These are phyloP conservation scores for Microcebus lehilahytsara DNA, from an alignment of 2,113 vertebrate species.

Conservation along the genomic window DNA sequence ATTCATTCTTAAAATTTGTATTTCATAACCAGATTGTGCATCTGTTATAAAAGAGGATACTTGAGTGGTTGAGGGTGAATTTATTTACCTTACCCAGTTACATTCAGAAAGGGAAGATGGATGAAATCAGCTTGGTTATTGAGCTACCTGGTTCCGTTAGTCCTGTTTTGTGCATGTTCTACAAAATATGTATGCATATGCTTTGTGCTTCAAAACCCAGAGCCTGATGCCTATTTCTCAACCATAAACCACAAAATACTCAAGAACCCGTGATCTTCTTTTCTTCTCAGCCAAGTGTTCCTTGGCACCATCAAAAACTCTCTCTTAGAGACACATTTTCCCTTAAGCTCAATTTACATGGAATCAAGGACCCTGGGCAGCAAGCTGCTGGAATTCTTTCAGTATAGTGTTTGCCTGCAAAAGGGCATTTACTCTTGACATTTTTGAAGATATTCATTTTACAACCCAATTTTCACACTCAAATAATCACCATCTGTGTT, in stretches of 20 bases:
- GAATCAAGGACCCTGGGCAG: constrained; percentile 42
- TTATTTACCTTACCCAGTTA: background rate
- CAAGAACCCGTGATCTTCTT: background rate
- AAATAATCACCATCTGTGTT: constrained; percentile 77
- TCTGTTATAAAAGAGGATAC: background rate
- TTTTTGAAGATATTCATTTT: constrained; percentile 74
- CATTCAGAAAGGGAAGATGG: background rate
- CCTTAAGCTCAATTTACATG: constrained; percentile 54
- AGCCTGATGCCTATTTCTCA: background rate
- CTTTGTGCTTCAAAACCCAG: background rate
- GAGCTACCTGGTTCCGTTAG: background rate
- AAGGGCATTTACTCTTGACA: constrained; percentile 78
- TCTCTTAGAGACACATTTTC: constrained; percentile 53
- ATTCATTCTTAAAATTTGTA: constrained; percentile 6
- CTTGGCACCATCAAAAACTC: constrained; percentile 7
- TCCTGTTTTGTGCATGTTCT: background rate
- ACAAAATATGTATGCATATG: background rate
- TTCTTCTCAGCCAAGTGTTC: constrained; percentile 7
- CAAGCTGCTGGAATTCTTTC: constrained; percentile 57
- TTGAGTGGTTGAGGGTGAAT: background rate
- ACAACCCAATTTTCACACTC: constrained; percentile 73
- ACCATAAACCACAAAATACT: background rate
- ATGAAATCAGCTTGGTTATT: background rate
- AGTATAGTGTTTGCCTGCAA: constrained; percentile 69
- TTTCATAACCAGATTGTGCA: background rate